Evolutionary conservation across 2,888 invertebrate genomes (phyloP).

Genomic region (Parnassius orleans): DNA sequence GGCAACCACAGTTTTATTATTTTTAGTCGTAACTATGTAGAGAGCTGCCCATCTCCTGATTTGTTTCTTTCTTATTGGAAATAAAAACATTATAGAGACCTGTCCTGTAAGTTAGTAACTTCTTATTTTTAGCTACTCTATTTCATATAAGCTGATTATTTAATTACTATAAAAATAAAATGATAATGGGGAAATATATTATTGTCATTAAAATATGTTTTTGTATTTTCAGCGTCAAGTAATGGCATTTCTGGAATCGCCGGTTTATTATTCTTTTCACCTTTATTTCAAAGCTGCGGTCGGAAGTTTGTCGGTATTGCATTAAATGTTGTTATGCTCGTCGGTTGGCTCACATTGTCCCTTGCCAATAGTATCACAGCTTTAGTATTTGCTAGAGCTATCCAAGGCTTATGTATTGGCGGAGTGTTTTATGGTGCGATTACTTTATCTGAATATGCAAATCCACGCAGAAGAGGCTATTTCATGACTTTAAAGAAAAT

Average conservation of each 20-base stretch:
- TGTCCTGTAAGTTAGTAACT: too few relatives aligned
- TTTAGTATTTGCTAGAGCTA: slow-evolving; percentile 38
- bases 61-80: too few relatives aligned
- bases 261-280: slow-evolving; percentile 40
- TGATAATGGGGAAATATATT: too few relatives aligned
- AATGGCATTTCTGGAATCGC: slow-evolving; percentile 40
- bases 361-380: slow-evolving; percentile 34
- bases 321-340: slow-evolving; percentile 28
- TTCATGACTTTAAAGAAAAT: slow-evolving; percentile 41
- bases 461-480: slow-evolving; percentile 42
- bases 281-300: slow-evolving; percentile 41
- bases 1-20: too few relatives aligned
- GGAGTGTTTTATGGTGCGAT: slow-evolving; percentile 37
- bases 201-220: too few relatives aligned
- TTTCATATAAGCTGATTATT: accelerated
- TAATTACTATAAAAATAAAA: too few relatives aligned
- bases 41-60: too few relatives aligned
- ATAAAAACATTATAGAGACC: too few relatives aligned
- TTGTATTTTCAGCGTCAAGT: slow-evolving; percentile 36
- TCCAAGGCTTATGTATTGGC: slow-evolving; percentile 41
- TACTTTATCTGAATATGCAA: slow-evolving; percentile 41
- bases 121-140: too few relatives aligned
- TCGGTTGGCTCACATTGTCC: slow-evolving; percentile 40
- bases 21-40: too few relatives aligned
- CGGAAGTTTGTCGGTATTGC: slow-evolving; percentile 37